phyloP scores from a whole-genome alignment of 2,797 vertebrate genomes.

The Dermochelys coriacea region DNA sequence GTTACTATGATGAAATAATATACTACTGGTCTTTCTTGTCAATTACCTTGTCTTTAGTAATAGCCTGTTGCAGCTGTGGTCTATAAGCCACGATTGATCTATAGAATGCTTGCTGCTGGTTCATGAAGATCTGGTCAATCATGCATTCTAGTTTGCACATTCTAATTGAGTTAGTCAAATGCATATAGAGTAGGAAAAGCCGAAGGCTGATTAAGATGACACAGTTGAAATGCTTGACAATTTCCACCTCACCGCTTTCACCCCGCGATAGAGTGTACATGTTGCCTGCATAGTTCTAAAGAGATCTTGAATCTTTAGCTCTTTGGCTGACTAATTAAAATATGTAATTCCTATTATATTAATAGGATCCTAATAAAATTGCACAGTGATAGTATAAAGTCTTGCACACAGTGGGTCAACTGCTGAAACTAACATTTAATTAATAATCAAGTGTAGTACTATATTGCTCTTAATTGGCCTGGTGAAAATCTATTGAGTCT shows the following conservation, averaged over 20 bases:
- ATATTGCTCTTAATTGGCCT: slow-evolving; percentile 71
- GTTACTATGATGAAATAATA: slow-evolving; percentile 44
- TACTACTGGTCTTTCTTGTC: slow-evolving; percentile 49
- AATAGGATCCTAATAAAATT: slow-evolving; percentile 72
- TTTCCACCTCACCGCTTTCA: neutral
- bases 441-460: slow-evolving; percentile 72
- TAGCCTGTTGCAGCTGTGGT: neutral
- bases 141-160: neutral
- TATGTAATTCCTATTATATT: slow-evolving; percentile 53
- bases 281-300: slow-evolving; percentile 41
- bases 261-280: neutral
- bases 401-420: slow-evolving; percentile 46
- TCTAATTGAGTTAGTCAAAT: slow-evolving; percentile 66
- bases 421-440: slow-evolving; percentile 75
- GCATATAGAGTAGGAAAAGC: neutral
- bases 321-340: slow-evolving; percentile 61
- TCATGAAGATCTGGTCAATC: slow-evolving; percentile 31
- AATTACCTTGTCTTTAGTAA: slow-evolving; percentile 11
- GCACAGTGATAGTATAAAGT: slow-evolving; percentile 63
- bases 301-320: slow-evolving; percentile 44
- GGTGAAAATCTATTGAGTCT: slow-evolving; percentile 63
- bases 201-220: neutral
- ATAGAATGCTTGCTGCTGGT: slow-evolving; percentile 35
- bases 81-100: neutral
- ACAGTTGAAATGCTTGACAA: neutral